Percentiles rank a stretch among this genome's conserved stretches.
Evolutionary conservation across 2,888 invertebrate genomes (phyloP).

Genomic region (Arenicola marina): DNA sequence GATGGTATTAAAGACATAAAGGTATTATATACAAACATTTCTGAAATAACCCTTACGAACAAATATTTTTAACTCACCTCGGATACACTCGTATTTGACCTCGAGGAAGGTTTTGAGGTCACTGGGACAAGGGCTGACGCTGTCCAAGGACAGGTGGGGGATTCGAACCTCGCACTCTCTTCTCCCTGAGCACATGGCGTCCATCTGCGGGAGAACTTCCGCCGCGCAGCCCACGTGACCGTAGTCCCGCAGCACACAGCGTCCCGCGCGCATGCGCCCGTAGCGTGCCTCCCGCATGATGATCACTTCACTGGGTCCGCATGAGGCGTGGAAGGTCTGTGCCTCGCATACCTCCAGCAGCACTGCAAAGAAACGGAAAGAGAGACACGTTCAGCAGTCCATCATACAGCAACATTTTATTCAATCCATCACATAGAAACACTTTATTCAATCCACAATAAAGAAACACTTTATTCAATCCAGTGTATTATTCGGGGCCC

Average conservation of each 20-base stretch:
- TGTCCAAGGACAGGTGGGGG: conserved; percentile 23
- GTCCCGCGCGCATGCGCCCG: conserved; percentile 26
- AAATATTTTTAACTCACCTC: no score
- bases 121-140: conserved; percentile 22
- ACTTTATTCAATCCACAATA: no score
- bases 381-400: no score
- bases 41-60: no score
- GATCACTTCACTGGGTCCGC: conserved; percentile 21
- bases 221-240: conserved; percentile 26
- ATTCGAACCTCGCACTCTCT: conserved; percentile 22
- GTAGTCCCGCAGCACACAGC: conserved; percentile 26
- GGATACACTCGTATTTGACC: conserved; percentile 22
- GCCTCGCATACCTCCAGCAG: conserved; percentile 27
- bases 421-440: no score
- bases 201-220: conserved; percentile 26
- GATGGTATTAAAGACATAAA: no score
- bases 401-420: no score
- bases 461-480: no score
- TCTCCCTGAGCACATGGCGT: conserved; percentile 27
- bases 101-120: conserved; percentile 30
- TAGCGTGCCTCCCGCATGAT: conserved; percentile 21
- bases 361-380: no score
- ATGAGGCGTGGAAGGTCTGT: conserved; percentile 25
- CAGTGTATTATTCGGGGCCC: no score
- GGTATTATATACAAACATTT: no score